phyloP scores from a whole-genome alignment of 2,888 invertebrate species.

The Andrena trimmerana region DNA sequence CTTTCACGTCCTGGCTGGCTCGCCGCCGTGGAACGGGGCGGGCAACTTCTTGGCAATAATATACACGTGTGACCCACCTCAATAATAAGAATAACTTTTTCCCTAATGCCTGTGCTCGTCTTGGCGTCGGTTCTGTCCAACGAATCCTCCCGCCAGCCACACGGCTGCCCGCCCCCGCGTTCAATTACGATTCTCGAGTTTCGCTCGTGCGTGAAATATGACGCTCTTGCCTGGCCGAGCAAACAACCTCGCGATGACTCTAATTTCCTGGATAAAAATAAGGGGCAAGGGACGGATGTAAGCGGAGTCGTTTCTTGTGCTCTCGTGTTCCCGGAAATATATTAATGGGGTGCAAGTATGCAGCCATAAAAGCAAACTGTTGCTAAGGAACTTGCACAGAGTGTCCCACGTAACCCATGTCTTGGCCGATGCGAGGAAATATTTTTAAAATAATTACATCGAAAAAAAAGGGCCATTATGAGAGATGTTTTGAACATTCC shows the following conservation, averaged over 20 bases:
- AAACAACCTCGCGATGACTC: slow-evolving; percentile 54
- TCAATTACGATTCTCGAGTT: slow-evolving; percentile 67
- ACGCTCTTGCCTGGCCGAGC: slow-evolving; percentile 40
- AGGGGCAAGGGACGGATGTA: slow-evolving; percentile 4
- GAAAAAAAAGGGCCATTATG: no score
- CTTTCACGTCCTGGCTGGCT: slow-evolving; percentile 57
- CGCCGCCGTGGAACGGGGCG: slow-evolving; percentile 34
- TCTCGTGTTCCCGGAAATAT: slow-evolving; percentile 2
- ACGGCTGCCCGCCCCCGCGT: slow-evolving; percentile 22
- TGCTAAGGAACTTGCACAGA: neutral
- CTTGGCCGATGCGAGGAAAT: neutral
- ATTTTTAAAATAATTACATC: no score
- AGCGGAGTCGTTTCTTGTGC: slow-evolving; percentile 22
- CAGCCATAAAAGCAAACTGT: neutral
- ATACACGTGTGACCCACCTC: slow-evolving; percentile 76
- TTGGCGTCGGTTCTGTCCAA: slow-evolving; percentile 54
- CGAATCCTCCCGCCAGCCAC: slow-evolving; percentile 34
- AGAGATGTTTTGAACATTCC: no score
- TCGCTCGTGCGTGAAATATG: slow-evolving; percentile 60
- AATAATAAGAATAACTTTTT: slow-evolving; percentile 74
- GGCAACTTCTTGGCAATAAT: slow-evolving; percentile 78
- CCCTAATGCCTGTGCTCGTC: slow-evolving; percentile 57
- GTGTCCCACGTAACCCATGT: neutral
- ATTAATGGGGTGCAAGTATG: slow-evolving; percentile 18
- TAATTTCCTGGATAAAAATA: slow-evolving; percentile 53